These are phyloP conservation scores for Noctua janthina DNA, from an alignment of 2,888 invertebrate genomes.

Conservation along the genomic window DNA sequence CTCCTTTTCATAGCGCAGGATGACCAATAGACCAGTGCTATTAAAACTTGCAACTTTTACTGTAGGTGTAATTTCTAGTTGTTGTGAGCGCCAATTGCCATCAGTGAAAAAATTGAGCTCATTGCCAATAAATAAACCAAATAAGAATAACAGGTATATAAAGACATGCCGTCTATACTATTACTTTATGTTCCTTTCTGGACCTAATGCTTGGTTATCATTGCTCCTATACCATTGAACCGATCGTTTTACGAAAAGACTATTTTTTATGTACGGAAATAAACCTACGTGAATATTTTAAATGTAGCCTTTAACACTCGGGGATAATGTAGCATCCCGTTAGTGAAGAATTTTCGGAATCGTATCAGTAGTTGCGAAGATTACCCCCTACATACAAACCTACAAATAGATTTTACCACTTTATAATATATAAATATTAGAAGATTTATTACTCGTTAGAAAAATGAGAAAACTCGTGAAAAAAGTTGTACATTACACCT, in stretches of 20 bases:
- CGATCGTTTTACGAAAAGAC: neutral
- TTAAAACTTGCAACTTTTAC: neutral
- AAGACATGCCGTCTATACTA: neutral
- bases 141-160: neutral
- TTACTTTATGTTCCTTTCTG: neutral
- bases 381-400: neutral
- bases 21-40: neutral
- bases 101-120: neutral
- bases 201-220: neutral
- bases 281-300: neutral
- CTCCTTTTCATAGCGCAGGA: neutral
- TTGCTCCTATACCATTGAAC: neutral
- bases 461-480: neutral
- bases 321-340: neutral
- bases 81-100: neutral
- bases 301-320: neutral
- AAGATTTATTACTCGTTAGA: neutral
- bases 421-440: neutral
- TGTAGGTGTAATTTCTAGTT: neutral
- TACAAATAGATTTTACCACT: neutral
- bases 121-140: slow-evolving; percentile 3
- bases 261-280: neutral
- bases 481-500: neutral
- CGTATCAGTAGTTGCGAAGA: neutral
- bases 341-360: neutral